Conservation (phyloP, 2,113 vertebrate genomes). For the Brevimyrus niger region DNA sequence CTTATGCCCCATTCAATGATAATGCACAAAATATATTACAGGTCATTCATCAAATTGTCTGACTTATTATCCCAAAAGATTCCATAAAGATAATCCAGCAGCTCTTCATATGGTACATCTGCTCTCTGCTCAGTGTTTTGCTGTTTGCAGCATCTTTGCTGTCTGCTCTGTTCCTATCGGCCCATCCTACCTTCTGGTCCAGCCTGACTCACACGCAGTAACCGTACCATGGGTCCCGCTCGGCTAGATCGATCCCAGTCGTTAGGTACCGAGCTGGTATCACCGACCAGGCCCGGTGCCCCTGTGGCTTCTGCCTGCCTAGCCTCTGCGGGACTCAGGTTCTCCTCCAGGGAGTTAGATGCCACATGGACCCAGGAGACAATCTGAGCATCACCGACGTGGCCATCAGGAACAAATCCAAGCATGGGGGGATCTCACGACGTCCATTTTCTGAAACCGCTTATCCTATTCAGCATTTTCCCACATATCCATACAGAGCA, state of each 20-base stretch:
- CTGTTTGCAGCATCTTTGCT: neutral
- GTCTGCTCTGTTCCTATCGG: neutral
- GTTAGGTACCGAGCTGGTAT: neutral
- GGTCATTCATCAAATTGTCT: conserved; percentile 1
- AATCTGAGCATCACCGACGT: neutral
- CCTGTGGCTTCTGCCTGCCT: neutral
- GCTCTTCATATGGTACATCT: neutral
- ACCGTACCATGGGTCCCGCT: neutral
- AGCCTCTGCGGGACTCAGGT: neutral
- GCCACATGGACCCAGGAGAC: neutral
- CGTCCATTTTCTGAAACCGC: no score
- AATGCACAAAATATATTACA: neutral
- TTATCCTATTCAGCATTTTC: neutral
- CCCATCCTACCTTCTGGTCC: neutral
- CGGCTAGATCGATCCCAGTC: neutral
- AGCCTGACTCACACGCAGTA: neutral
- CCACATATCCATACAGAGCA: neutral
- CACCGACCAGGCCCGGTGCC: neutral
- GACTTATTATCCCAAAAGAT: neutral
- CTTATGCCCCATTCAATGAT: neutral
- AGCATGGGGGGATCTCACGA: neutral
- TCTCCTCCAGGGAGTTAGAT: neutral
- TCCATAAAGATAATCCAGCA: neutral
- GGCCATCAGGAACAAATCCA: neutral
- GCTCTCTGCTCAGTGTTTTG: neutral